Evolutionary conservation across 1,140 invertebrate genomes (phyloP), one percentile per base, ranked within the genome.

Genomic region (Drosophila ficusphila): DNA sequence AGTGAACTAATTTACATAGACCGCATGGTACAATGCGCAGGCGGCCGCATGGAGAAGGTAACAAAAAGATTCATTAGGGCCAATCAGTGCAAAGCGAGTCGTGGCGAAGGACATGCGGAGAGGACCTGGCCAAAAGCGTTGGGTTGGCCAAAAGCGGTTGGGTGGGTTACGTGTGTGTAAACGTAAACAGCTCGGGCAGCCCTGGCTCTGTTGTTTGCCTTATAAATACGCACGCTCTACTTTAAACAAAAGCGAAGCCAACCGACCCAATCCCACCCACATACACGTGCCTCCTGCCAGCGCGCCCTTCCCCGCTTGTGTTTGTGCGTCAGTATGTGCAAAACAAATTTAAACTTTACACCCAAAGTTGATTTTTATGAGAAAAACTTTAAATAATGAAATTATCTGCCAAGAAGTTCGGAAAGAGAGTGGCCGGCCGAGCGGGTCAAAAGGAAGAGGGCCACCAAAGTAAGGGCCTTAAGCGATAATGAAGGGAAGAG

Each of bases 1-100:
- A 88, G 82, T 86, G 77, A 86, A 86, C 81, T 86, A 86, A 86
- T 86, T 86, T 86, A 85, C 82, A 88, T 86, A 86, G 82, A 88
- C 81, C 82, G 72, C 72, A 85, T 57, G 76, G 76, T 73, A 86
- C 76, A 86, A 86, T 86, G 82, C 82, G 82, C 81, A 88, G 81
- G 72, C 81, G 76, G 82, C 82, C 60, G 76, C 81, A 79, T 54
- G 69, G 57, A 54, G 60, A 72, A 79, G 81, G 82, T 88, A 86
- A 86, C 81, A 86, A 86, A 85, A 88, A 86, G 81, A 86, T 86
- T 86, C 81, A 86, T 86, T 86, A 86, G 82, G 81, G 81, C 82
- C 81, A 86, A 86, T 86, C 81, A 86, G 79, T 85, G 79, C 81
- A 86, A 73, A 86, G 81, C 82, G 81, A 73, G 74, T 70, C 62